These are phyloP conservation scores for Dilophus febrilis DNA, from an alignment of 2,888 invertebrate species.

Conservation along the genomic window DNA sequence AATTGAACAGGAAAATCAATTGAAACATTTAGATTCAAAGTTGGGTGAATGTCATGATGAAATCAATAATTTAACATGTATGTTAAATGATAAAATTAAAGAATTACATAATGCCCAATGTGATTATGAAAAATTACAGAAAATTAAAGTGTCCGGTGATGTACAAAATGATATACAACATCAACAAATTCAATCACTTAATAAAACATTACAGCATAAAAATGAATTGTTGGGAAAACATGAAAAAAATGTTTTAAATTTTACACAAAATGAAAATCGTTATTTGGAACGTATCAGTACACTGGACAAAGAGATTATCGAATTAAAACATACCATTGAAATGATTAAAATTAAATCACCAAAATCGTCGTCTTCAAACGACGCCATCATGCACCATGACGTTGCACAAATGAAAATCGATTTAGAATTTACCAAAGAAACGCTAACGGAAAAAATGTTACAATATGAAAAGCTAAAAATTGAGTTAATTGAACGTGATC, in stretches of 20 bases:
- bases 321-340: neutral
- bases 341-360: neutral
- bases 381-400: conserved; percentile 18
- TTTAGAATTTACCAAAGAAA: conserved; percentile 35
- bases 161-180: conserved; percentile 13
- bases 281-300: conserved; percentile 17
- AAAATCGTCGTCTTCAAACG: neutral
- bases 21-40: conserved; percentile 9
- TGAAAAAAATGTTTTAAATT: conserved; percentile 17
- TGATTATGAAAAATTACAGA: neutral
- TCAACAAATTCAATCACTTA: conserved; percentile 11
- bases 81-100: conserved; percentile 8
- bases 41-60: conserved; percentile 7
- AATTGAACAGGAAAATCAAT: conserved; percentile 11
- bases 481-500: conserved; percentile 28
- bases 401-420: conserved; percentile 30
- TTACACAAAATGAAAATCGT: conserved; percentile 19
- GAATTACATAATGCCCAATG: neutral
- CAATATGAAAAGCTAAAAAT: conserved; percentile 26
- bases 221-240: neutral
- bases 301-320: conserved; percentile 17
- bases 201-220: conserved; percentile 17
- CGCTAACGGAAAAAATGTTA: conserved; percentile 27
- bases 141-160: neutral
- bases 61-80: conserved; percentile 11